A percentile compares a stretch with the other conserved stretches of the same genome.
phyloP scores from a whole-genome alignment of 2,888 invertebrate genomes.

The Rhingia rostrata region DNA sequence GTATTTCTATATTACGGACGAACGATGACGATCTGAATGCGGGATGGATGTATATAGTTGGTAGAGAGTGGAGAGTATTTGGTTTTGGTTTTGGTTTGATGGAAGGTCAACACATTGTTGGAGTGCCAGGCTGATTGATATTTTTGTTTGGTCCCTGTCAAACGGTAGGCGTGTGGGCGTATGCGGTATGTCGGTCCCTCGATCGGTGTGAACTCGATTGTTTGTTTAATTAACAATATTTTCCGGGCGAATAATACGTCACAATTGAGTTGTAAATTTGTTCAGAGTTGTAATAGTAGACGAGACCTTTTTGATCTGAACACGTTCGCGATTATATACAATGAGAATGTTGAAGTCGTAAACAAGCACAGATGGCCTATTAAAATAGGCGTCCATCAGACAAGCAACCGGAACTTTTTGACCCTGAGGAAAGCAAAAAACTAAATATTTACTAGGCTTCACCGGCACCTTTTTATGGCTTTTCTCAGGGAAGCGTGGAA shows the following conservation, averaged over 20 bases:
- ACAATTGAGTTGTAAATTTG: conserved; percentile 39
- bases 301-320: neutral
- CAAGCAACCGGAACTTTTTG: conserved; percentile 13
- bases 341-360: neutral
- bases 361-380: conserved; percentile 8
- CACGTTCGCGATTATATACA: neutral
- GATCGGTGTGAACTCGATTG: conserved; percentile 33
- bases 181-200: conserved; percentile 4
- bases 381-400: neutral
- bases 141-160: conserved; percentile 71
- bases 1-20: conserved; percentile 71
- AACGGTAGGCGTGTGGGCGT: conserved; percentile 73
- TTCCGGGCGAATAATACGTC: conserved; percentile 51
- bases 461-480: conserved; percentile 46
- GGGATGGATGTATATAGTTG: conserved; percentile 22
- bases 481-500: conserved; percentile 42
- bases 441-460: neutral
- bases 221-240: conserved; percentile 70
- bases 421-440: neutral
- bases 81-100: conserved; percentile 54
- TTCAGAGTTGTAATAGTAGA: neutral
- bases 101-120: conserved; percentile 74
- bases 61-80: conserved; percentile 54
- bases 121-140: conserved; percentile 74
- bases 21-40: conserved; percentile 42